Evolutionary conservation across 2,113 vertebrate species (phyloP).

Genomic region (Micromys minutus): DNA sequence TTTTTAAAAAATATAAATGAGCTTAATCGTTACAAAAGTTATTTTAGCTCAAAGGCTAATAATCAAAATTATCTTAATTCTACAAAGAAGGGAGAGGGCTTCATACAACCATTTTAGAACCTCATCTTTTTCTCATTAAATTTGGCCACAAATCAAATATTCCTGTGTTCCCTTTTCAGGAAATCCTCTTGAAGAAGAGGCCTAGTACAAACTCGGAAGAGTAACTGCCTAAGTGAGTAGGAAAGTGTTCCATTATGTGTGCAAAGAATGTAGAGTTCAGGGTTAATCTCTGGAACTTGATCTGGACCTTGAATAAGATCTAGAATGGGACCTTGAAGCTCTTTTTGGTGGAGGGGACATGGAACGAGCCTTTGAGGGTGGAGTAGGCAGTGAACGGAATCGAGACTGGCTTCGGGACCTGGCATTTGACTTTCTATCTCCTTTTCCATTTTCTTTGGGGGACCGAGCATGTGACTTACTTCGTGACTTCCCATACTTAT

Average conservation of each 20-base stretch:
- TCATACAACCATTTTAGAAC: slow-evolving; percentile 81
- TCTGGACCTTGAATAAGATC: slow-evolving; percentile 90
- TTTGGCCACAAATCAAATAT: slow-evolving; percentile 83
- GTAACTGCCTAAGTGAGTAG: slow-evolving; percentile 85
- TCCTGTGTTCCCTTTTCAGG: slow-evolving; percentile 80
- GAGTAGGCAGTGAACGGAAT: slow-evolving; percentile 87
- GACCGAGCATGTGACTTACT: slow-evolving; percentile 90
- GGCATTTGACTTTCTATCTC: slow-evolving; percentile 91
- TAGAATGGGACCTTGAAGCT: slow-evolving; percentile 89
- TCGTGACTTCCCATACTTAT: slow-evolving; percentile 87
- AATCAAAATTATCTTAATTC: slow-evolving; percentile 86
- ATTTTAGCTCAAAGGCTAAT: slow-evolving; percentile 85
- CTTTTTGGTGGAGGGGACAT: slow-evolving; percentile 90
- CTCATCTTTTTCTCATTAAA: slow-evolving; percentile 76
- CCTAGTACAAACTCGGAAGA: slow-evolving; percentile 85
- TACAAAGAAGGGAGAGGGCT: slow-evolving; percentile 84
- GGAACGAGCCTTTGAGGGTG: slow-evolving; percentile 87
- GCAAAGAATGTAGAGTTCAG: slow-evolving; percentile 82
- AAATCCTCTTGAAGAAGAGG: slow-evolving; percentile 82
- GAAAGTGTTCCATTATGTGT: slow-evolving; percentile 85
- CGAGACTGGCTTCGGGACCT: slow-evolving; percentile 89
- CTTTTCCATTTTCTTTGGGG: slow-evolving; percentile 94
- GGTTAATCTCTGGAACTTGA: slow-evolving; percentile 94
- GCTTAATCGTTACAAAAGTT: slow-evolving; percentile 83
- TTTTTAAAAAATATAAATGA: slow-evolving; percentile 75